These are phyloP conservation scores for Ericerus pela DNA, from an alignment of 1,140 invertebrate species.

Conservation along the genomic window DNA sequence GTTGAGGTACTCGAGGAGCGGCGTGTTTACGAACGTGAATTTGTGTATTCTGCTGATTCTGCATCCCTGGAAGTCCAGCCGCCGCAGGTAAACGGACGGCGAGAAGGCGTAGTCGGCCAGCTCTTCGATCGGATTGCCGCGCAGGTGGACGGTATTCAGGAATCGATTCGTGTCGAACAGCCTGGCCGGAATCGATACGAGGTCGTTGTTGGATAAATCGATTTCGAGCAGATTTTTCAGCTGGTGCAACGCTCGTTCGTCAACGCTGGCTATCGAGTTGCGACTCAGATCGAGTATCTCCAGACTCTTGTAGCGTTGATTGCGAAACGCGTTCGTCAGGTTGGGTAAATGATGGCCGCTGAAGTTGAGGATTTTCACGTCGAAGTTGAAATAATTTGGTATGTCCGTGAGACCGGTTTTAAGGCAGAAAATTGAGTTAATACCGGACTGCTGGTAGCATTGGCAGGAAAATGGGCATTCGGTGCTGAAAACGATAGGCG, in stretches of 20 bases:
- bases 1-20: background rate
- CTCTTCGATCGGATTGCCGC: background rate
- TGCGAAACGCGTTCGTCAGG: background rate
- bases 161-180: background rate
- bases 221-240: constrained; percentile 7
- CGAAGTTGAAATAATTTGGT: background rate
- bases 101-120: background rate
- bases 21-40: background rate
- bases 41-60: background rate
- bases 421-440: background rate
- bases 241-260: background rate
- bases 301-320: background rate
- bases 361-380: constrained; percentile 1
- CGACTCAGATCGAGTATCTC: background rate
- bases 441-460: background rate
- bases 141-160: background rate
- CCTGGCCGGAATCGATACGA: background rate
- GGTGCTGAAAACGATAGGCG: too few species aligned
- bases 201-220: background rate
- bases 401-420: background rate
- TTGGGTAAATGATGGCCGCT: background rate
- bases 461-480: background rate
- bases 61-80: background rate
- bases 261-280: background rate
- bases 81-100: background rate